phyloP scores from a whole-genome alignment of 2,113 vertebrate species.

The Mormyrus iriodes region DNA sequence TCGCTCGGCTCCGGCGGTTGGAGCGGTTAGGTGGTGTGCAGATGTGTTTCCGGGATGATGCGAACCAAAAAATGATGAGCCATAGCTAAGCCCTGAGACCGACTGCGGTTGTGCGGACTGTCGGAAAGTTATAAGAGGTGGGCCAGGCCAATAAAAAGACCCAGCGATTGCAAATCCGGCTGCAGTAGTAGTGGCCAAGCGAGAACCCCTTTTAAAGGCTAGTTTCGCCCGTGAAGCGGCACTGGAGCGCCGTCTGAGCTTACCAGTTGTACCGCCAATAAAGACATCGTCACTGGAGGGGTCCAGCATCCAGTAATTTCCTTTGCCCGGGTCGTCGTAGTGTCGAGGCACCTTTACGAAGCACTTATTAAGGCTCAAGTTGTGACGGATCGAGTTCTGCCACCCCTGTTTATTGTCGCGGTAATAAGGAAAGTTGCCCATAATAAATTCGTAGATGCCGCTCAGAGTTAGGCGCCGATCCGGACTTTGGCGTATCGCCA shows the following conservation, averaged over 20 bases:
- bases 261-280: constrained; percentile 64
- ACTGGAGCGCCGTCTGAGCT: constrained; percentile 55
- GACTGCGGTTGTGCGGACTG: constrained; percentile 42
- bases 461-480: constrained; percentile 61
- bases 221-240: constrained; percentile 48
- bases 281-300: constrained; percentile 71
- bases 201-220: constrained; percentile 47
- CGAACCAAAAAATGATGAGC: constrained; percentile 34
- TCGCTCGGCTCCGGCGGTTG: constrained; percentile 33
- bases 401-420: constrained; percentile 63
- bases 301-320: constrained; percentile 74
- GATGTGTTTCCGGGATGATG: constrained; percentile 46
- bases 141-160: constrained; percentile 64
- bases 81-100: constrained; percentile 22
- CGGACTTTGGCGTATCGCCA: constrained; percentile 70
- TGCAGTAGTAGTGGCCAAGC: constrained; percentile 44
- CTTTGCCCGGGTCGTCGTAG: constrained; percentile 69
- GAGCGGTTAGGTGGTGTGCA: constrained; percentile 33
- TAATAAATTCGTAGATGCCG: constrained; percentile 73
- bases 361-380: constrained; percentile 71
- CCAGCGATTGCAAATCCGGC: constrained; percentile 50
- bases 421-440: constrained; percentile 67
- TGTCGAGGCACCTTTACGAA: constrained; percentile 72
- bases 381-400: constrained; percentile 74
- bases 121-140: constrained; percentile 55